Base-by-base conservation (phyloP, 2,797 vertebrate species). In the Cyclura pinguis region DNA sequence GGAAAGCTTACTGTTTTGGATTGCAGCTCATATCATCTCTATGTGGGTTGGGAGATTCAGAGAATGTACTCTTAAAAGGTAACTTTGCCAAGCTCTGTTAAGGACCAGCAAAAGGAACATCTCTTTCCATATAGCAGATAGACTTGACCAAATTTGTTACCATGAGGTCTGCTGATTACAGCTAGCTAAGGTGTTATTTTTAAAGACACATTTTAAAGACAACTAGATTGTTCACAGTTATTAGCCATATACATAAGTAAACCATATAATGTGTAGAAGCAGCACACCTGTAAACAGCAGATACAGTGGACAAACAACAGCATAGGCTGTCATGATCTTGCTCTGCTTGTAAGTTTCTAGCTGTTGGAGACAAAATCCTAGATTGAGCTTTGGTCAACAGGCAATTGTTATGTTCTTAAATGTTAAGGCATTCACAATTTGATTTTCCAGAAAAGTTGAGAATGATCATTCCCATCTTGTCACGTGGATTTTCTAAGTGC, bases 191-290 rank as follows among this genome's bases (percentile, higher is more conserved):
- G 29, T 84, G 38, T 42, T n/a, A 67, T 67, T 67, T 86, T 85
- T 73, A 82, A 84, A 84, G 55, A 52, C 22, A 22, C 4, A 55
- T 24, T 84, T n/a, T 22, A 0, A 35, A n/a, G 16, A 86, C 35
- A 14, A 59, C 5, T 6, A 64, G 50, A 77, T 81, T 76, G 27
- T 7, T n/a, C 84, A 4, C 87, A 80, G 8, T 2, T 0, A 0
- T 62, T 32, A 12, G 57, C 57, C 72, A 52, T 32, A 42, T 72
- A 4, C 47, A 24, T 7, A 52, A 74, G 69, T 35, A 22, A 20
- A 35, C 2, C 20, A 5, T 24, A 59, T 18, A n/a, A 67, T 18
- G 6, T 1, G 59, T 1, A 3, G 42, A 59, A 67, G 3, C 18
- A 20, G 12, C 10, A 10, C 32, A 90, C 59, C 73, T 80, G 82